phyloP scores from a whole-genome alignment of 2,888 invertebrate species.

The Synanthedon vespiformis region DNA sequence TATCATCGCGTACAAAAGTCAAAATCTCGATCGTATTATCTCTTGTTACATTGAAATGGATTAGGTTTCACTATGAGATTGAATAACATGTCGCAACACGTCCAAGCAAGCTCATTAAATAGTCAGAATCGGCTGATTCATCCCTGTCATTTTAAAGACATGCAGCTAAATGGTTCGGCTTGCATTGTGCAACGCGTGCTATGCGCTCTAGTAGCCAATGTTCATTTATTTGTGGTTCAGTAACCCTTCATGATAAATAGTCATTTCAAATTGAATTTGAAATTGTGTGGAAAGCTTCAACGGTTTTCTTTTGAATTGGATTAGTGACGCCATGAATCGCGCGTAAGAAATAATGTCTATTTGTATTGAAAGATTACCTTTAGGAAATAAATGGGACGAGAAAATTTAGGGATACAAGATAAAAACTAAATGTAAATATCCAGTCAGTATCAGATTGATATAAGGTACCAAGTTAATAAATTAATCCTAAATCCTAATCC shows the following conservation, averaged over 20 bases:
- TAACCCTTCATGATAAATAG: neutral
- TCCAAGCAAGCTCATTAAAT: constrained; percentile 10
- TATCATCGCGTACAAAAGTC: constrained; percentile 1
- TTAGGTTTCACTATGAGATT: constrained; percentile 9
- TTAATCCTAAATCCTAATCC: no score
- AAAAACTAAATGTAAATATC: no score
- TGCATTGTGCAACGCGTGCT: constrained; percentile 14
- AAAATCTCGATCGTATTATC: neutral
- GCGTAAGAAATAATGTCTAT: no score
- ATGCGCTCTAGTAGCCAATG: constrained; percentile 8
- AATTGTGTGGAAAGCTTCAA: neutral
- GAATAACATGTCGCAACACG: constrained; percentile 8
- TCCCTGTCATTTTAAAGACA: constrained; percentile 20
- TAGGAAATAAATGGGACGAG: no score
- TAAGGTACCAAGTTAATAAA: no score
- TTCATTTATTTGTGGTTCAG: constrained; percentile 1
- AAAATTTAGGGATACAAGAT: no score
- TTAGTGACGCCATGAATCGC: no score
- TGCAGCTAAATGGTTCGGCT: constrained; percentile 10
- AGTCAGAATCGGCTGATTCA: constrained; percentile 27
- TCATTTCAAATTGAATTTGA: neutral
- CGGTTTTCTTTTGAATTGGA: no score
- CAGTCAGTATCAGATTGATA: no score
- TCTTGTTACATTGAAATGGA: constrained; percentile 6
- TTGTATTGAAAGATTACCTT: no score